Evolutionary conservation across 2,113 vertebrate genomes (phyloP), one percentile per base, ranked within the genome.

Genomic region (Neodon shergylaensis): DNA sequence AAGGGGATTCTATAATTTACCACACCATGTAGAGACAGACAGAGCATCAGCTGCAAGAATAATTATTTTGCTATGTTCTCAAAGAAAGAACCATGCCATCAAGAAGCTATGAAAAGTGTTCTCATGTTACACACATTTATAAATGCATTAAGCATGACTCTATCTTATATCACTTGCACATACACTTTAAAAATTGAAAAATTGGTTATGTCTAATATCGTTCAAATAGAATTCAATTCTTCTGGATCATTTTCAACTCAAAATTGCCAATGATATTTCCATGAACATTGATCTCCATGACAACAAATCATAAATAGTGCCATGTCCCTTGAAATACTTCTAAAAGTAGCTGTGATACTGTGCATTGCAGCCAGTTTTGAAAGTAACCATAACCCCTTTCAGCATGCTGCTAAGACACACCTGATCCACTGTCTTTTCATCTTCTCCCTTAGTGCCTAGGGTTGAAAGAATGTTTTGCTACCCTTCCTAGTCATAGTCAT

Each of bases 271-370:
- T 82, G 66, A 54, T 2, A 6, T 47, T 87, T 65, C n/a, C 31
- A 83, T 52, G 3, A n/a, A 79, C 14, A 79, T 58, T 61, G 22
- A 65, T 49, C 44, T 84, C 88, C 70, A n/a, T 79, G 77, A 28
- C 73, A 79, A 66, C 21, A 87, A 94, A 90, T 11, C 58, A 81
- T 36, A 85, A 94, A 54, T 65, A 13, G 74, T 63, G 28, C 33
- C 92, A 21, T 49, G 42, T 63, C 70, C 49, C 44, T 93, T 73
- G 87, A 94, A 91, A 84, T 42, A 58, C 11, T 95, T 65, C 85
- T 88, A 72, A 47, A 97, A 89, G 65, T 24, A 39, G 7, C 49
- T 13, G 11, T n/a, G 19, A 7, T 44, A 16, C 70, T 68, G 26
- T 72, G 52, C n/a, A 49, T 42, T 42, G 10, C 49, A 85, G 16